Percentiles rank a stretch among this genome's conserved stretches.
These are phyloP conservation scores for Prosapia bicincta DNA, from an alignment of 2,888 invertebrate genomes.

Conservation along the genomic window DNA sequence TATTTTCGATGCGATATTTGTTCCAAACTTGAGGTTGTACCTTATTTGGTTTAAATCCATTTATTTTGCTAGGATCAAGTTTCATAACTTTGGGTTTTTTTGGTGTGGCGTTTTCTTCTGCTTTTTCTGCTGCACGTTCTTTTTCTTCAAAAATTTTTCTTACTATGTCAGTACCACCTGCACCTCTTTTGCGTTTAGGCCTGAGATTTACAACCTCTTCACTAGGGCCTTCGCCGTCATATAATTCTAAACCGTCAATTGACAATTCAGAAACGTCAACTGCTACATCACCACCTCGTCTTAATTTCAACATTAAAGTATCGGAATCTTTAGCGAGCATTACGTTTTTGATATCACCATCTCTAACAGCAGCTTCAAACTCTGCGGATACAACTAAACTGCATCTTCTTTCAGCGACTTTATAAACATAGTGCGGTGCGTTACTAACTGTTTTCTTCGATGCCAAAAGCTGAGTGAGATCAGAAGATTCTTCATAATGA, in stretches of 20 bases:
- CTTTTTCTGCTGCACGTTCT: slow-evolving; percentile 36
- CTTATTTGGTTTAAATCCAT: slow-evolving; percentile 8
- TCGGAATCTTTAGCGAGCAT: slow-evolving; percentile 74
- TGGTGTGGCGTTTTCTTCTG: slow-evolving; percentile 30
- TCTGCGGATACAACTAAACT: slow-evolving; percentile 70
- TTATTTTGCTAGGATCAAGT: slow-evolving; percentile 8
- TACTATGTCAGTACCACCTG: slow-evolving; percentile 53
- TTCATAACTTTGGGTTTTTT: slow-evolving; percentile 13
- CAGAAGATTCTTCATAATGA: slow-evolving; percentile 55
- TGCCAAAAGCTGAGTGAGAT: slow-evolving; percentile 56
- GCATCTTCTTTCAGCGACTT: slow-evolving; percentile 68
- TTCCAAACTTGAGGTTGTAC: slow-evolving; percentile 33
- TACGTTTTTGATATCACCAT: slow-evolving; percentile 72
- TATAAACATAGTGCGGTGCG: slow-evolving; percentile 68
- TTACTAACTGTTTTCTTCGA: slow-evolving; percentile 46
- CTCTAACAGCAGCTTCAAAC: slow-evolving; percentile 70
- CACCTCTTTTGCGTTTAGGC: slow-evolving; percentile 50
- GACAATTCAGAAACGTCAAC: slow-evolving; percentile 62
- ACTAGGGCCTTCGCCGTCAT: slow-evolving; percentile 67
- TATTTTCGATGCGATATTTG: slow-evolving; percentile 25
- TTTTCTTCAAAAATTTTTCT: slow-evolving; percentile 75
- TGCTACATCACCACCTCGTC: slow-evolving; percentile 71
- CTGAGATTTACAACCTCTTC: slow-evolving; percentile 54
- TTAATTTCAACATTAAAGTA: slow-evolving; percentile 67
- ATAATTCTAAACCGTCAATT: slow-evolving; percentile 54